Evolutionary conservation across 2,888 invertebrate genomes (phyloP).

Genomic region (Syritta pipiens): DNA sequence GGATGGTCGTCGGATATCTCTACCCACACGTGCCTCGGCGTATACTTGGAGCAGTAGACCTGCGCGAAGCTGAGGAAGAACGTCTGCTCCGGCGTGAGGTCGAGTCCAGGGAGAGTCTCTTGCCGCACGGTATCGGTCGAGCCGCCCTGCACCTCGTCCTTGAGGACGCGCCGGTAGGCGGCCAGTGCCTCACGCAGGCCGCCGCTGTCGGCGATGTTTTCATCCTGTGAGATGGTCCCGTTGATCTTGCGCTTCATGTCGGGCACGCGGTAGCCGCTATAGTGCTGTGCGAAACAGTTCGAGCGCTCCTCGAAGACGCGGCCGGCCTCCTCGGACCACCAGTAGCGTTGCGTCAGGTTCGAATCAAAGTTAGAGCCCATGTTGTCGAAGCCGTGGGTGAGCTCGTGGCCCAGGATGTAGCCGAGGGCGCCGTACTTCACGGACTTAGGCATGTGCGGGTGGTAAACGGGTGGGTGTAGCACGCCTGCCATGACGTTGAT

Average conservation of each 20-base stretch:
- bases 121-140: slow-evolving; percentile 38
- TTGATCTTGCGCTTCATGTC: slow-evolving; percentile 75
- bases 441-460: slow-evolving; percentile 74
- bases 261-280: slow-evolving; percentile 73
- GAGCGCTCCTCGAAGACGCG: slow-evolving; percentile 73
- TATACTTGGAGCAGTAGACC: slow-evolving; percentile 75
- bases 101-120: slow-evolving; percentile 75
- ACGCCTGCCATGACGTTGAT: slow-evolving; percentile 76
- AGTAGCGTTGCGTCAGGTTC: slow-evolving; percentile 69
- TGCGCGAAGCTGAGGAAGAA: slow-evolving; percentile 77
- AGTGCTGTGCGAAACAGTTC: slow-evolving; percentile 74
- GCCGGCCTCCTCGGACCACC: slow-evolving; percentile 75
- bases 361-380: slow-evolving; percentile 73
- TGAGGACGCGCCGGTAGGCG: slow-evolving; percentile 73
- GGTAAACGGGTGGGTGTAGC: slow-evolving; percentile 74
- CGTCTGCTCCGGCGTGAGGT: slow-evolving; percentile 75
- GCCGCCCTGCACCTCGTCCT: slow-evolving; percentile 60
- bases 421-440: slow-evolving; percentile 76
- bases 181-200: slow-evolving; percentile 73
- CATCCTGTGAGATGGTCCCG: slow-evolving; percentile 74
- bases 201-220: slow-evolving; percentile 77
- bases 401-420: slow-evolving; percentile 76
- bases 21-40: slow-evolving; percentile 75
- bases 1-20: slow-evolving; percentile 74
- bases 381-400: slow-evolving; percentile 76